A percentile compares a stretch with the other conserved stretches of the same genome.
Conservation (phyloP, 2,888 invertebrate genomes). For the Hydriomena furcata region DNA sequence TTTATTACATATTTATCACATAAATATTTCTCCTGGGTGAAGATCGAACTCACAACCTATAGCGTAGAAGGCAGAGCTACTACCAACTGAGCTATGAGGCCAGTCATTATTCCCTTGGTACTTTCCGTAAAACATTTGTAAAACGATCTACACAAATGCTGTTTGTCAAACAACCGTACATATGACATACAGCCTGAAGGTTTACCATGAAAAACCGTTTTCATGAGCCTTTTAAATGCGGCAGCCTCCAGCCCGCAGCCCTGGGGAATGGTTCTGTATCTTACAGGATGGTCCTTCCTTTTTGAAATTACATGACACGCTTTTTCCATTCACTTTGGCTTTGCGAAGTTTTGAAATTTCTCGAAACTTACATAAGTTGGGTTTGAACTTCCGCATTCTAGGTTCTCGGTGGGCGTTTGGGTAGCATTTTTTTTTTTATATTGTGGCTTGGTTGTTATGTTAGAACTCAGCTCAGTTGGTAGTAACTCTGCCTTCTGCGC, state of each 20-base stretch:
- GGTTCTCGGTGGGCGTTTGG: too few species aligned
- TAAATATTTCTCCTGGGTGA: too few species aligned
- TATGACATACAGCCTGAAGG: slow-evolving; percentile 23
- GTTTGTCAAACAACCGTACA: slow-evolving; percentile 17
- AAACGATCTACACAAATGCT: slow-evolving; percentile 15
- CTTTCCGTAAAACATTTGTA: not conserved
- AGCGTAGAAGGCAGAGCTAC: too few species aligned
- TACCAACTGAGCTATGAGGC: not conserved
- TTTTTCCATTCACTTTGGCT: slow-evolving; percentile 33
- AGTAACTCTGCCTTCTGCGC: too few species aligned
- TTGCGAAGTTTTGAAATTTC: slow-evolving; percentile 23
- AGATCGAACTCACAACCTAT: too few species aligned
- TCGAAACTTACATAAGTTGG: not conserved
- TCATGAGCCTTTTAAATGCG: slow-evolving; percentile 30
- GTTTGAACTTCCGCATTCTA: too few species aligned
- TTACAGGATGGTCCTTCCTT: slow-evolving; percentile 40
- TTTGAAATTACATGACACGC: slow-evolving; percentile 40
- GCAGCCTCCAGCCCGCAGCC: slow-evolving; percentile 40
- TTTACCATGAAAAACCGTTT: slow-evolving; percentile 32
- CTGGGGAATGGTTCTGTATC: slow-evolving; percentile 47
- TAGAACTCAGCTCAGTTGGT: too few species aligned
- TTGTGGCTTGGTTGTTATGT: too few species aligned
- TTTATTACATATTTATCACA: too few species aligned
- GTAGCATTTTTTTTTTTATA: too few species aligned
- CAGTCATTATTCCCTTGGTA: not conserved